Conservation (phyloP, 2,888 invertebrate genomes). For the Monoplex corrugatus region DNA sequence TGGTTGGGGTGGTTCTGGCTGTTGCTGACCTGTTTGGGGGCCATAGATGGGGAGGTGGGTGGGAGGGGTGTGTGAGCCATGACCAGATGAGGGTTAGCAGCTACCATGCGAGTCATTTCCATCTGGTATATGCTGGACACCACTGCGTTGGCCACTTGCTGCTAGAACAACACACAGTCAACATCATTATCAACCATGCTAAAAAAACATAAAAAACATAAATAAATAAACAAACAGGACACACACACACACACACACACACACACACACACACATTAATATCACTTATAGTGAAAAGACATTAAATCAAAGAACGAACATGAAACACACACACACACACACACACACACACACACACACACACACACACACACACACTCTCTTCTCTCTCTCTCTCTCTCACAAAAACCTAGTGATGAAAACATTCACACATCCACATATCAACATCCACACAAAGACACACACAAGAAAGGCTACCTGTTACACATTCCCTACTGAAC, state of each 20-base stretch:
- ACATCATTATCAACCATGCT: not conserved
- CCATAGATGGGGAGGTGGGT: conserved; percentile 47
- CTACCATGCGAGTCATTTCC: conserved; percentile 87
- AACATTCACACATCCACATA: too few relatives aligned
- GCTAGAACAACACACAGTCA: conserved; percentile 59
- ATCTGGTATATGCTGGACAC: conserved; percentile 79
- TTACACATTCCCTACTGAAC: too few relatives aligned
- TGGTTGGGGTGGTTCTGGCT: conserved; percentile 43
- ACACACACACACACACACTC: not conserved
- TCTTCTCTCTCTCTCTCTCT: too few relatives aligned
- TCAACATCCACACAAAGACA: too few relatives aligned
- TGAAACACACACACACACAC: too few relatives aligned
- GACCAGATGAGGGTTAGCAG: conserved; percentile 44
- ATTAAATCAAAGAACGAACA: too few relatives aligned
- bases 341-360: not conserved
- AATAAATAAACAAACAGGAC: not conserved
- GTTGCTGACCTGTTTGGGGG: conserved; percentile 33
- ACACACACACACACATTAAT: not conserved
- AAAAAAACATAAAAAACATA: conserved; percentile 29
- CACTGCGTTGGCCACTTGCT: conserved; percentile 74
- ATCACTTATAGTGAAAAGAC: too few relatives aligned
- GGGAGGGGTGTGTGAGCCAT: conserved; percentile 54
- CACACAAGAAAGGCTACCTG: too few relatives aligned
- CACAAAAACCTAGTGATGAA: too few relatives aligned
- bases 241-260: not conserved